Evolutionary conservation across 2,888 invertebrate genomes (phyloP).

Genomic region (Holacanthella duospinosa): DNA sequence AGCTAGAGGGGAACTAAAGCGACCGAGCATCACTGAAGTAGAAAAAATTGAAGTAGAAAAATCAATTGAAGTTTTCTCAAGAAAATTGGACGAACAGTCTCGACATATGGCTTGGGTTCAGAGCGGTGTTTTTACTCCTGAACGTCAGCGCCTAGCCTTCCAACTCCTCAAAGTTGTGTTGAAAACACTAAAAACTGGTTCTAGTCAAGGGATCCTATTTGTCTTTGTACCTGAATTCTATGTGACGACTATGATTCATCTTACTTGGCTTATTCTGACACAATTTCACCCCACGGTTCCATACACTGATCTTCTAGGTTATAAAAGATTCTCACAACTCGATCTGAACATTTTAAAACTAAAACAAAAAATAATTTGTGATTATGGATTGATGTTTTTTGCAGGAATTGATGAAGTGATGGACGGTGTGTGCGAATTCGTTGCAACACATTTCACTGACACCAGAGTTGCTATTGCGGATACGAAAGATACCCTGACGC

Average conservation of each 20-base stretch:
- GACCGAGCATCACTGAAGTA: slow-evolving; percentile 10
- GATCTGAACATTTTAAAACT: too few relatives aligned
- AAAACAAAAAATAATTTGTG: too few relatives aligned
- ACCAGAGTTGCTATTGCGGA: slow-evolving; percentile 61
- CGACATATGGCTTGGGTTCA: slow-evolving; percentile 59
- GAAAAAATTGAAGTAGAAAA: slow-evolving; percentile 46
- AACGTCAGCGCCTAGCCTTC: slow-evolving; percentile 52
- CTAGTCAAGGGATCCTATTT: slow-evolving; percentile 50
- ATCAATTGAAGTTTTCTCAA: slow-evolving; percentile 52
- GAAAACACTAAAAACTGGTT: slow-evolving; percentile 48
- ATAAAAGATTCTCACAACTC: too few relatives aligned
- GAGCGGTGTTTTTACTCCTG: slow-evolving; percentile 55
- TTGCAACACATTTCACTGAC: slow-evolving; percentile 65
- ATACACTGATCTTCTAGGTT: slow-evolving; percentile 49
- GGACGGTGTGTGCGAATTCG: slow-evolving; percentile 57
- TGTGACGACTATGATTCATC: slow-evolving; percentile 55
- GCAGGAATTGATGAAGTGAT: slow-evolving; percentile 46
- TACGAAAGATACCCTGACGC: slow-evolving; percentile 62
- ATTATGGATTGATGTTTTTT: not conserved
- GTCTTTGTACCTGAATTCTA: slow-evolving; percentile 64
- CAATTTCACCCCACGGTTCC: slow-evolving; percentile 57
- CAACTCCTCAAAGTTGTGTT: slow-evolving; percentile 53
- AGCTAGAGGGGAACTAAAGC: slow-evolving; percentile 43
- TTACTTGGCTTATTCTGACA: slow-evolving; percentile 53
- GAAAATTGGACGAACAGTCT: slow-evolving; percentile 50